phyloP scores from a whole-genome alignment of 1,140 invertebrate genomes.

The Tribolium castaneum region DNA sequence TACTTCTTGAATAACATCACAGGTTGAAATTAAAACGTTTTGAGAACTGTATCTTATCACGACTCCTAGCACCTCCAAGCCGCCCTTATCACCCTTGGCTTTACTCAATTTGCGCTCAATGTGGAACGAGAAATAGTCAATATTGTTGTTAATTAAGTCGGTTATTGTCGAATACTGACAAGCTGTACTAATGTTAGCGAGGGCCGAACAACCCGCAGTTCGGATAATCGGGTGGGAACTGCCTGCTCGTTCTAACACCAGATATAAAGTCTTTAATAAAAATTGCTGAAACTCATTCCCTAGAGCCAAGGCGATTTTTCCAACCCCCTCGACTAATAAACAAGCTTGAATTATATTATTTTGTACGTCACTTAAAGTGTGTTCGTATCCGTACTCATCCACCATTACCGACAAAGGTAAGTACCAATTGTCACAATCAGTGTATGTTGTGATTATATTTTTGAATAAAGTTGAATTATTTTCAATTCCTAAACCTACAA shows the following conservation, averaged over 20 bases:
- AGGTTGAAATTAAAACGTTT: constrained; percentile 70
- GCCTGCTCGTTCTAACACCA: constrained; percentile 76
- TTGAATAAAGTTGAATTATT: constrained; percentile 59
- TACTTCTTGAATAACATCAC: constrained; percentile 73
- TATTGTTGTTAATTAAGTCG: constrained; percentile 70
- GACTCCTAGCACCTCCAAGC: constrained; percentile 71
- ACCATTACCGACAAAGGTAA: constrained; percentile 64
- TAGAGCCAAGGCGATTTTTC: constrained; percentile 68
- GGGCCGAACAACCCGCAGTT: constrained; percentile 67
- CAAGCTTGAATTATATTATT: constrained; percentile 72
- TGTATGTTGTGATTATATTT: constrained; percentile 68
- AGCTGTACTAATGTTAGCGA: constrained; percentile 67
- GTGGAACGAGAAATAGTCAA: constrained; percentile 76
- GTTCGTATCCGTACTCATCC: constrained; percentile 44
- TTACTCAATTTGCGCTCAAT: constrained; percentile 72
- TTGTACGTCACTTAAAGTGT: constrained; percentile 66
- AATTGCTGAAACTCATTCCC: constrained; percentile 67
- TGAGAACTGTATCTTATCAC: constrained; percentile 74
- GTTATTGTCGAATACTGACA: constrained; percentile 66
- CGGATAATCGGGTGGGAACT: constrained; percentile 69
- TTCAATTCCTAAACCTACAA: constrained; percentile 56
- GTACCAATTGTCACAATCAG: constrained; percentile 70
- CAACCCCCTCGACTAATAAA: constrained; percentile 73
- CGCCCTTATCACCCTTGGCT: constrained; percentile 66
- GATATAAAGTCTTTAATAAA: constrained; percentile 73